Evolutionary conservation across 2,888 invertebrate species (phyloP), one percentile per base, ranked within the genome.

Genomic region (Perdita meconis): DNA sequence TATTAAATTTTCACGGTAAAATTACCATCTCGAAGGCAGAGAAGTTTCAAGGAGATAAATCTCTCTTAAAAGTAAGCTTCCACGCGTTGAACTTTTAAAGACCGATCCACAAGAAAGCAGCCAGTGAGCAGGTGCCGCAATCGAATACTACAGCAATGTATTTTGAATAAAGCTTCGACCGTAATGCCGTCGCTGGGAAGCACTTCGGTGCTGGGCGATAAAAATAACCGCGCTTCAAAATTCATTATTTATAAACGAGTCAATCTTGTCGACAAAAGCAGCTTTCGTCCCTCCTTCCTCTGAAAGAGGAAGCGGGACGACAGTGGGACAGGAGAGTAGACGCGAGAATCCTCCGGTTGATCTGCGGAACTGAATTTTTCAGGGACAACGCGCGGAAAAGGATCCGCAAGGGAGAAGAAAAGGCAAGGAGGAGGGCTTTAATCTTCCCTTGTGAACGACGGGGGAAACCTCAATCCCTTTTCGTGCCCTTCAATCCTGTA

Each of bases 401-500:
- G 47, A 38, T 44, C 47, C 26, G 44, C 10, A 30, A n/a, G 5
- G 51, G 36, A 30, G 30, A n/a, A 30, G 44, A 22, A 55, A 57
- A 8, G 42, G 55, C 36, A 42, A 47, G 38, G 42, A 34, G 44
- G 56, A 30, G 47, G 80, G 72, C 80, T 85, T 83, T 86, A 80
- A 86, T 84, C 78, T 86, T 83, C 75, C 59, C 68, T 26, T 44
- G 70, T 63, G 79, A 76, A 72, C 82, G 67, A 70, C 76, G 44
- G 67, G 30, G 63, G 68, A 83, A 79, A 81, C 73, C 72, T 80
- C 78, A 63, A 81, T 80, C 78, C 75, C 78, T 82, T 82, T 82
- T 74, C 75, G 66, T 79, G 75, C 73, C 84, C 79, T 77, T 86
- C 74, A 64, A 84, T 86, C 79, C 80, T 63, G 65, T 66, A 59